Conservation (phyloP, 2,888 invertebrate species). For the Volucella bombylans region DNA sequence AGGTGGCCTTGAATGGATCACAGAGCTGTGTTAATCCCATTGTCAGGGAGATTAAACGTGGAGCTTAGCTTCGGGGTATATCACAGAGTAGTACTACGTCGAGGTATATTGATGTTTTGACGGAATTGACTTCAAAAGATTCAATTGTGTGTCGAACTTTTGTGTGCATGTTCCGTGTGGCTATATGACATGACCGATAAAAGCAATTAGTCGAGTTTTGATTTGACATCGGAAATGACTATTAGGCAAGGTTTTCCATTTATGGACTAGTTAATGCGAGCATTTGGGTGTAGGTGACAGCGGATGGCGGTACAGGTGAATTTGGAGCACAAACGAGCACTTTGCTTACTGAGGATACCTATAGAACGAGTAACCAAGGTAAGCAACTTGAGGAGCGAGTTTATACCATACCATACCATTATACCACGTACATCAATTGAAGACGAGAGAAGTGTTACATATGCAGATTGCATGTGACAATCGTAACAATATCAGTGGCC, state of each 20-base stretch:
- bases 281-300: background rate
- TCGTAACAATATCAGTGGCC: too few relatives aligned
- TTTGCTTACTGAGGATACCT: too few relatives aligned
- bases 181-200: slow-evolving; percentile 49
- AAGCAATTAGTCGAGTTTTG: slow-evolving; percentile 62
- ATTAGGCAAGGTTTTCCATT: slow-evolving; percentile 40
- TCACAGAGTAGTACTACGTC: slow-evolving; percentile 36
- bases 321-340: too few relatives aligned
- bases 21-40: slow-evolving; percentile 67
- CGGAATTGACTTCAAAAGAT: slow-evolving; percentile 64
- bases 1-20: slow-evolving; percentile 70
- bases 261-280: slow-evolving; percentile 46
- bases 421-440: too few relatives aligned
- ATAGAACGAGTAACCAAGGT: too few relatives aligned
- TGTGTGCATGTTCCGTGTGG: slow-evolving; percentile 22
- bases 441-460: too few relatives aligned
- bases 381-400: too few relatives aligned
- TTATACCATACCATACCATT: too few relatives aligned
- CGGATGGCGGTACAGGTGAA: background rate
- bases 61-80: slow-evolving; percentile 59
- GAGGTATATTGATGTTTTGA: slow-evolving; percentile 49
- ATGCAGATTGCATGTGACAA: too few relatives aligned
- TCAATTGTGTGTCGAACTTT: slow-evolving; percentile 44
- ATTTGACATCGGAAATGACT: slow-evolving; percentile 44
- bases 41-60: slow-evolving; percentile 66